A percentile compares a stretch with the other conserved stretches of the same genome.
Conservation (phyloP, 2,113 vertebrate species). For the Numida meleagris region DNA sequence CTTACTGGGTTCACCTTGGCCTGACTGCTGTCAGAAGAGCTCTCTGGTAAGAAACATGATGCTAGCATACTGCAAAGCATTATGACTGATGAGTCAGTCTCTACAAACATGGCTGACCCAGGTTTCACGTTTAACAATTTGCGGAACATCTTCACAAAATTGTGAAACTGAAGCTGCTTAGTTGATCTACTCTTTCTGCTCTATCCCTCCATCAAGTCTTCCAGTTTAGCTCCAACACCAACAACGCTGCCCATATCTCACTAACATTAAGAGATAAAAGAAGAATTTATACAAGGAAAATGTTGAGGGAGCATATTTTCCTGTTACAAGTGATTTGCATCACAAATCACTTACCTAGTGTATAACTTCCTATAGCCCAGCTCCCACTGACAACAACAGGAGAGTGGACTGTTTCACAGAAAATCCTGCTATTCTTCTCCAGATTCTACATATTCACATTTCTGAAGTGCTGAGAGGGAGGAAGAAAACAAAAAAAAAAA, state of each 20-base stretch:
- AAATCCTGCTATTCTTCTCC: not conserved
- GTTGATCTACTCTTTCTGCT: not conserved
- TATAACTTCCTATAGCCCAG: not conserved
- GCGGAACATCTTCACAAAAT: not conserved
- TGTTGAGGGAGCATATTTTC: not conserved
- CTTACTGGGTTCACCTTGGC: not conserved
- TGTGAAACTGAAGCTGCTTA: not conserved
- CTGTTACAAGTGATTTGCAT: not conserved
- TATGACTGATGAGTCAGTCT: not conserved
- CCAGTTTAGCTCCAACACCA: not conserved
- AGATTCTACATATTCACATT: not conserved
- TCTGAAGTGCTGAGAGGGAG: not conserved
- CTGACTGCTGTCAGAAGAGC: not conserved
- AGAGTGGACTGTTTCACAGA: not conserved
- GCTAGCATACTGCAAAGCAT: not conserved
- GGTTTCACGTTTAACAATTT: rapidly evolving
- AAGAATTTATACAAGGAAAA: not conserved
- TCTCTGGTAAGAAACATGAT: not conserved
- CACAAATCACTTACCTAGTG: not conserved
- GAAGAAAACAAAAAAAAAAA: not conserved
- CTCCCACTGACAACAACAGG: not conserved
- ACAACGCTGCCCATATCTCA: not conserved
- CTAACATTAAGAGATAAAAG: not conserved
- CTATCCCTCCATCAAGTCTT: not conserved
- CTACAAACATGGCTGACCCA: not conserved